Percentiles rank a stretch among this genome's conserved stretches.
phyloP scores from a whole-genome alignment of 2,888 invertebrate species.

The Electrophaes corylata region DNA sequence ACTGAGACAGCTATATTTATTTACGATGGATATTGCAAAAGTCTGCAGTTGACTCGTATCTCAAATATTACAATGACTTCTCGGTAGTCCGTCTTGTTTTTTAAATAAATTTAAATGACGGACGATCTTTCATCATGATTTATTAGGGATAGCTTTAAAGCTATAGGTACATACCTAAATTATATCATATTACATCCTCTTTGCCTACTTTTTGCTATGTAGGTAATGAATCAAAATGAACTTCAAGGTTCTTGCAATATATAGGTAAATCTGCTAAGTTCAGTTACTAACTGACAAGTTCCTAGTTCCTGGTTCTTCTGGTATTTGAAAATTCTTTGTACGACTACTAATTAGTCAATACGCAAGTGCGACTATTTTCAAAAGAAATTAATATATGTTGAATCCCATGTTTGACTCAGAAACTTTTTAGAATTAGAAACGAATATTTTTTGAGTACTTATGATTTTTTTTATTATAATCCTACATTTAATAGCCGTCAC shows the following conservation, averaged over 20 bases:
- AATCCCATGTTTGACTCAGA: neutral
- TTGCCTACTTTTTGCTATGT: no score
- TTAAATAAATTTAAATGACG: neutral
- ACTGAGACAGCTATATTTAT: constrained; percentile 3
- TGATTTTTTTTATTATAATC: no score
- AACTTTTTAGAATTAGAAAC: no score
- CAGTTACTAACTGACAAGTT: neutral
- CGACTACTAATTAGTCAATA: neutral
- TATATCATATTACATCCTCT: no score
- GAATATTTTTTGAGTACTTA: no score
- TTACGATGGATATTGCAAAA: constrained; percentile 1
- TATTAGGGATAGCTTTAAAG: neutral
- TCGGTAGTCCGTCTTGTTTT: neutral
- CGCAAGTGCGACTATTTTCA: constrained; percentile 1
- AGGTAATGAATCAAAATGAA: no score
- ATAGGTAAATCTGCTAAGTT: neutral
- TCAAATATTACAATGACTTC: constrained; percentile 5
- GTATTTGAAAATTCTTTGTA: neutral
- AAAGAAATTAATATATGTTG: constrained; percentile 12
- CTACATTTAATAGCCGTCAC: no score
- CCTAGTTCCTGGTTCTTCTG: neutral
- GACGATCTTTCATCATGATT: neutral
- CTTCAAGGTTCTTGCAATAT: no score
- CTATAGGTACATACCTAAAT: no score
- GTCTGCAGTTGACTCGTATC: constrained; percentile 1